Conservation (phyloP, 2,113 vertebrate genomes). For the Empidonax alnorum region DNA sequence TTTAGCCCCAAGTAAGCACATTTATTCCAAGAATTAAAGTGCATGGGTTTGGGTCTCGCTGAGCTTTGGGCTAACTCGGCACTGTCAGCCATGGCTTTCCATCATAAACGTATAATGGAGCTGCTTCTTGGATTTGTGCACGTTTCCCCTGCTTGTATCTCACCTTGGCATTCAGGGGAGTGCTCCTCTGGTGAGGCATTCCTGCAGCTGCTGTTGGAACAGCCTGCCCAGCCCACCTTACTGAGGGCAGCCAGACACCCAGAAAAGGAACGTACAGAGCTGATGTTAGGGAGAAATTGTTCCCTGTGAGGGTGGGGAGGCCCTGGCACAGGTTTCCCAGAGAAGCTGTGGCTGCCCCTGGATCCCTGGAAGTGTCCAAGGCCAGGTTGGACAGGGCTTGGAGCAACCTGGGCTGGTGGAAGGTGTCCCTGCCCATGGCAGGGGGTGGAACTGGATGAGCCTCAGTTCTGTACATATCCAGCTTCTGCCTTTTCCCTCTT, state of each 20-base stretch:
- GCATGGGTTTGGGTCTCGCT: background rate
- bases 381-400: fast-evolving
- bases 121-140: background rate
- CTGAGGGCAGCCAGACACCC: background rate
- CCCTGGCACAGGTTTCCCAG: background rate
- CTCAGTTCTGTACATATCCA: background rate
- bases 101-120: background rate
- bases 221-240: background rate
- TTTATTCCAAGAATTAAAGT: conserved; percentile 14
- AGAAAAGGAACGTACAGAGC: background rate
- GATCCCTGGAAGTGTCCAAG: background rate
- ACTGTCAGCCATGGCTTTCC: background rate
- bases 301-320: background rate
- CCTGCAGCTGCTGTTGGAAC: background rate
- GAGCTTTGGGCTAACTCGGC: conserved; percentile 13
- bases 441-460: fast-evolving
- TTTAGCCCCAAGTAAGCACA: conserved; percentile 17
- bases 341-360: background rate
- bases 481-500: background rate
- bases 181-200: background rate
- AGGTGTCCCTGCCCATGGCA: background rate
- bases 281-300: background rate
- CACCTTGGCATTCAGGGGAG: background rate
- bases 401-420: fast-evolving
- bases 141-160: background rate